These are phyloP conservation scores for Drosophila simulans DNA, from an alignment of 1,140 invertebrate genomes.

Conservation along the genomic window DNA sequence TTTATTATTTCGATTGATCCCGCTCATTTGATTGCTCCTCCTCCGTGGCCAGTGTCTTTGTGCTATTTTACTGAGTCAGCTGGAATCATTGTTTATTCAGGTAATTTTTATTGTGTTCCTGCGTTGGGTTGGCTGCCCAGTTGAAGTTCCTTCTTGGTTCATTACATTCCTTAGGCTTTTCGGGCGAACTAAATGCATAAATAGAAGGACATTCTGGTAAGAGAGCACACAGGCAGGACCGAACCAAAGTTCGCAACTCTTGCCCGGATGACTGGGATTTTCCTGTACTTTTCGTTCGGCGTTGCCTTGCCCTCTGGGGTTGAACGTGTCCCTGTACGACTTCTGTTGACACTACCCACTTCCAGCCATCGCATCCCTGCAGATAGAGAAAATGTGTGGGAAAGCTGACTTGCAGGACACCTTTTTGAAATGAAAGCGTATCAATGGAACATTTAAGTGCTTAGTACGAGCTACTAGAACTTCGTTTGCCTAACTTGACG, in stretches of 20 bases:
- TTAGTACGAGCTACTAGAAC: no score
- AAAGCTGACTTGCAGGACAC: no score
- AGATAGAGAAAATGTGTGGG: neutral
- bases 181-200: neutral
- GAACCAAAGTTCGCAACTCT: constrained; percentile 22
- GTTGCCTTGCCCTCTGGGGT: constrained; percentile 22
- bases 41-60: no score
- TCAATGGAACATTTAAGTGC: no score
- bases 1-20: neutral
- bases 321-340: constrained; percentile 67
- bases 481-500: no score
- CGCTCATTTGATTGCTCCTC: no score
- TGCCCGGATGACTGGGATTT: constrained; percentile 18
- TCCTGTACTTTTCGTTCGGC: constrained; percentile 5
- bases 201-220: neutral
- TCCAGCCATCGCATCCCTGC: constrained; percentile 1
- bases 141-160: constrained; percentile 6
- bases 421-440: no score
- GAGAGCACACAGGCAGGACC: neutral
- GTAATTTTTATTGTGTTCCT: neutral
- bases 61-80: neutral
- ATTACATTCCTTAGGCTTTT: constrained; percentile 9
- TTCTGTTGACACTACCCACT: constrained; percentile 55
- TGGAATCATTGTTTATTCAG: neutral
- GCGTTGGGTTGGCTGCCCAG: neutral